Percentiles rank a stretch among this genome's conserved stretches.
Conservation (phyloP, 1,140 invertebrate genomes). For the Brachionus plicatilis region DNA sequence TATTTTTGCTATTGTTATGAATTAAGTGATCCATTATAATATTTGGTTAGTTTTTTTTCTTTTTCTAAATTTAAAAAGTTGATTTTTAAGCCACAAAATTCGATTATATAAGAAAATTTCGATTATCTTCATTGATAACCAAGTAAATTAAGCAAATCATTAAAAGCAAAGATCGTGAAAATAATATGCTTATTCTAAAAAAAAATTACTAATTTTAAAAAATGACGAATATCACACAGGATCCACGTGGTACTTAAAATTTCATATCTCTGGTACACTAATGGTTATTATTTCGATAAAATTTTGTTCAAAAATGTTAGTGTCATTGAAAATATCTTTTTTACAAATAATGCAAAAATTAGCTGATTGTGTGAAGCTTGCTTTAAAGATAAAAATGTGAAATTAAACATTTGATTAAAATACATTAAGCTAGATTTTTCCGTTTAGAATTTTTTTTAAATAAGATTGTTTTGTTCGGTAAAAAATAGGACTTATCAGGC, state of each 20-base stretch:
- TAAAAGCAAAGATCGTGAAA: neutral
- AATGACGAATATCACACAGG: neutral
- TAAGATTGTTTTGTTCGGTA: too few species aligned
- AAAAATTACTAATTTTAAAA: neutral
- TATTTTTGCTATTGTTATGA: neutral
- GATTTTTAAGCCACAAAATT: neutral
- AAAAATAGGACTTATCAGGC: too few species aligned
- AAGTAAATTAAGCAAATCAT: constrained; percentile 6
- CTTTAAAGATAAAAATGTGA: constrained; percentile 14
- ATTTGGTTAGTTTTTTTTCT: neutral
- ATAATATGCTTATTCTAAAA: neutral
- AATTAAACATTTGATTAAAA: neutral
- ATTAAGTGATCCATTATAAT: constrained; percentile 20
- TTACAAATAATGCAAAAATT: neutral
- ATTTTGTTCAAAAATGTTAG: constrained; percentile 7
- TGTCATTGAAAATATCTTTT: constrained; percentile 15
- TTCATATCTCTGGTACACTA: neutral
- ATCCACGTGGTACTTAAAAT: neutral
- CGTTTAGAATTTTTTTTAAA: too few species aligned
- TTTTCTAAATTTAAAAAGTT: constrained; percentile 1
- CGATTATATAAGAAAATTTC: neutral
- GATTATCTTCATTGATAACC: neutral
- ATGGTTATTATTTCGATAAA: constrained; percentile 5
- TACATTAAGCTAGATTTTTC: neutral
- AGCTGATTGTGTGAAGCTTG: neutral